Evolutionary conservation across 1,140 invertebrate species (phyloP), one percentile per base, ranked within the genome.

Genomic region (Trigoniulus corallinus): DNA sequence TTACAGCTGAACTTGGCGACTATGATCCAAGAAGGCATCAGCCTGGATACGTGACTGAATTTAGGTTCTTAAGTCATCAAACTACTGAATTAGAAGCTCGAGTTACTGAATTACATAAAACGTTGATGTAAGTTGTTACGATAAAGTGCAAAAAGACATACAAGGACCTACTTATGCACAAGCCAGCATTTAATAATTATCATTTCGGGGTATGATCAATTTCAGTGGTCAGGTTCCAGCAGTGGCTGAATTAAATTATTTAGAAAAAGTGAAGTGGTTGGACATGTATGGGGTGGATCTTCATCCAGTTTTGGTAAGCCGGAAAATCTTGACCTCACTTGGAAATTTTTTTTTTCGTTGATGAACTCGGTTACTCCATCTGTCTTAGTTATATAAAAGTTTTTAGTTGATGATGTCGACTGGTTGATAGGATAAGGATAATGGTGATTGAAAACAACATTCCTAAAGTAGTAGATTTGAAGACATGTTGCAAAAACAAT

Each of bases 1-100:
- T 64, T 77, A 48, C 72, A 96, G 93, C 94, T 58, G 95, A 99
- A 73, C 74, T 97, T 40, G 95, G 95, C 2, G 95, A 98, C 72
- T 98, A 88, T 69, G 93, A 98, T 68, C 78, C 80, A 22, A 70
- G 84, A 51, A 72, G 85, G 23, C 94, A 98, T 67, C 81, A 81
- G 1, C 76, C 81, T 12, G 88, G 88, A 21, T 95, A 95, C 64
- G 83, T 97, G 25, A 96, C 92, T 1, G 93, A 98, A 75, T 98
- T 98, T 71, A 79, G 89, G 47, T 87, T 99, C 65, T 72, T 96
- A 50, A 79, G 88, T 20, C 88, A 91, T 68, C 92, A 97, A 68
- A 88, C 86, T 26, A 79, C 86, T 34, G 86, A 92, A 61, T 71
- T 97, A 57, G 93, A 97, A 68, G 72, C 77, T 21, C 76, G 79